A percentile compares a stretch with the other conserved stretches of the same genome.
Evolutionary conservation across 2,797 vertebrate genomes (phyloP).

Genomic region (Balearica regulorum): DNA sequence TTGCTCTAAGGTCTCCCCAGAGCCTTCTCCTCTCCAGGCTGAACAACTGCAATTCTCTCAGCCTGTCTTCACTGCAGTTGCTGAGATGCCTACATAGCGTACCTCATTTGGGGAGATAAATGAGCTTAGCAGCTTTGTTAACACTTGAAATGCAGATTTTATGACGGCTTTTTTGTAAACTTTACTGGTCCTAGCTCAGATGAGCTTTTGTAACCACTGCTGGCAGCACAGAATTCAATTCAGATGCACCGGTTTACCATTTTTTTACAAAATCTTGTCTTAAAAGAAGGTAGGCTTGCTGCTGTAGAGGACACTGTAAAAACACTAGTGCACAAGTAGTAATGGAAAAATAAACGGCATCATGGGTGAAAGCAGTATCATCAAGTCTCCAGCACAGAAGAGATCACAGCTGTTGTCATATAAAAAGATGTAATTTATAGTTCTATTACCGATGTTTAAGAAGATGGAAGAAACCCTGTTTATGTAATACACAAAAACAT

Average conservation of each 20-base stretch:
- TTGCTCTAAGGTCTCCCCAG: too few species aligned
- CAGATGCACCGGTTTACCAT: background rate
- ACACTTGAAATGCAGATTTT: background rate
- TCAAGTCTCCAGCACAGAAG: background rate
- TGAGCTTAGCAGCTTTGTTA: background rate
- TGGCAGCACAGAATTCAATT: background rate
- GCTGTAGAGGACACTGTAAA: constrained; percentile 24
- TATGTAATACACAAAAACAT: constrained; percentile 43
- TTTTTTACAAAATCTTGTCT: background rate
- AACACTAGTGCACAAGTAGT: background rate
- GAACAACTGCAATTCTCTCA: too few species aligned
- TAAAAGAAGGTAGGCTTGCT: background rate
- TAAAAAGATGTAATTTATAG: background rate
- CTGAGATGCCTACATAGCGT: background rate
- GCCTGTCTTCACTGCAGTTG: background rate
- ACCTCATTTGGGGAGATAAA: background rate
- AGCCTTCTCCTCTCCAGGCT: too few species aligned
- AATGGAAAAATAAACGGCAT: background rate
- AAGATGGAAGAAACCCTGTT: constrained; percentile 44
- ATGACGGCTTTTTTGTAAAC: background rate
- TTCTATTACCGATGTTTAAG: background rate
- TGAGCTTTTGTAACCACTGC: background rate
- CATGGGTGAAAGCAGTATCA: background rate
- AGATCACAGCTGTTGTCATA: constrained; percentile 24
- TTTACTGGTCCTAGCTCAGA: background rate